Conservation (phyloP, 2,113 vertebrate genomes). For the Dromas ardeola region DNA sequence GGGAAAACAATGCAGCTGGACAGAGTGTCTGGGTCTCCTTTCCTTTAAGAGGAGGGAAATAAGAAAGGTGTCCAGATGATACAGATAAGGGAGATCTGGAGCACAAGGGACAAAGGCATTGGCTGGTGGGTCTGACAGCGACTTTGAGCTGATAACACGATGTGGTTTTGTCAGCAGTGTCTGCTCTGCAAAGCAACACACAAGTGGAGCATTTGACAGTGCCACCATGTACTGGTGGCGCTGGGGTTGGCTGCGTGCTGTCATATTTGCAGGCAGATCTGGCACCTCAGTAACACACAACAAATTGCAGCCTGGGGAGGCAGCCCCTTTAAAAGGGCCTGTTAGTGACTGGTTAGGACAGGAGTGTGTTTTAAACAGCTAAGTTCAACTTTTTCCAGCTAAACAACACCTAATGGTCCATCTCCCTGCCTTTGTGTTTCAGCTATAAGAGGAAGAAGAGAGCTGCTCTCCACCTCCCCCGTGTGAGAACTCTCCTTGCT, state of each 20-base stretch:
- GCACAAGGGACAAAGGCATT: background rate
- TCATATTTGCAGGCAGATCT: background rate
- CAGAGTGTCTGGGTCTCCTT: background rate
- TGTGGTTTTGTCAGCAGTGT: background rate
- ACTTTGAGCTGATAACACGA: accelerated
- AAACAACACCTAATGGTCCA: background rate
- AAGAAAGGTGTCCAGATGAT: background rate
- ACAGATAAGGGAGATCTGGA: background rate
- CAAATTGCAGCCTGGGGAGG: background rate
- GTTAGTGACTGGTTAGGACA: background rate
- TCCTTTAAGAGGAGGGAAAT: background rate
- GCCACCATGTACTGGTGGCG: background rate
- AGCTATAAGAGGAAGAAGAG: background rate
- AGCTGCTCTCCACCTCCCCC: background rate
- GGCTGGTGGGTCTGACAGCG: background rate
- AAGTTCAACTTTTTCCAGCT: background rate
- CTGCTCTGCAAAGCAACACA: background rate
- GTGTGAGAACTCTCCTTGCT: background rate
- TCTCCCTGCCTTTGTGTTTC: background rate
- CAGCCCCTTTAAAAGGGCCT: background rate
- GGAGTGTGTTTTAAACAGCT: background rate
- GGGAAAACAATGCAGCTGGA: background rate
- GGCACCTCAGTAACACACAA: background rate
- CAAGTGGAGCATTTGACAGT: accelerated
- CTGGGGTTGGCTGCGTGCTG: background rate